A percentile compares a stretch with the other conserved stretches of the same genome.
Evolutionary conservation across 2,888 invertebrate species (phyloP).

Genomic region (Elysia crispata): DNA sequence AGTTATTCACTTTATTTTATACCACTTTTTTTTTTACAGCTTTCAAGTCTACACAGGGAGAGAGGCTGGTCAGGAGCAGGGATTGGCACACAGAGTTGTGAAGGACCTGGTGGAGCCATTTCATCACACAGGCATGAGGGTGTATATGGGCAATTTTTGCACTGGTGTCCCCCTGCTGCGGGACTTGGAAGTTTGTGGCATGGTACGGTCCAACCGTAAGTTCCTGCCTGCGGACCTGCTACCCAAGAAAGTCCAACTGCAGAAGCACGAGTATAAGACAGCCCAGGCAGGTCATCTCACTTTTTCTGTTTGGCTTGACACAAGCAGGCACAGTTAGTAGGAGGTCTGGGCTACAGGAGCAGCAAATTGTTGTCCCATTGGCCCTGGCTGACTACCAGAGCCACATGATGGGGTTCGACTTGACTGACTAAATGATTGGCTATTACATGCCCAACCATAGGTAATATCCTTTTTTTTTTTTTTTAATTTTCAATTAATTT

Average conservation of each 20-base stretch:
- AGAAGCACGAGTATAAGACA: neutral
- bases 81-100: neutral
- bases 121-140: neutral
- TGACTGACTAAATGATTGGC: neutral
- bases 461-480: too few relatives aligned
- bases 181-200: neutral
- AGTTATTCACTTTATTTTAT: too few relatives aligned
- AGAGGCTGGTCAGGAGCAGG: neutral
- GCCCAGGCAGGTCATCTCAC: neutral
- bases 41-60: neutral
- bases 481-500: too few relatives aligned
- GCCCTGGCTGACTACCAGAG: neutral
- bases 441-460: neutral
- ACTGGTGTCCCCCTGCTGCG: neutral
- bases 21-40: too few relatives aligned
- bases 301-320: neutral
- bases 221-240: neutral
- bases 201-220: neutral
- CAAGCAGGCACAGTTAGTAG: neutral
- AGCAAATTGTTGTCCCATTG: neutral
- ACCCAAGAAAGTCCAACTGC: neutral
- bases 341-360: neutral
- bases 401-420: neutral
- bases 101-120: neutral
- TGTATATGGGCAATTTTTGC: conserved; percentile 16